Conservation (phyloP, 2,888 invertebrate genomes). For the Acheta domesticus region DNA sequence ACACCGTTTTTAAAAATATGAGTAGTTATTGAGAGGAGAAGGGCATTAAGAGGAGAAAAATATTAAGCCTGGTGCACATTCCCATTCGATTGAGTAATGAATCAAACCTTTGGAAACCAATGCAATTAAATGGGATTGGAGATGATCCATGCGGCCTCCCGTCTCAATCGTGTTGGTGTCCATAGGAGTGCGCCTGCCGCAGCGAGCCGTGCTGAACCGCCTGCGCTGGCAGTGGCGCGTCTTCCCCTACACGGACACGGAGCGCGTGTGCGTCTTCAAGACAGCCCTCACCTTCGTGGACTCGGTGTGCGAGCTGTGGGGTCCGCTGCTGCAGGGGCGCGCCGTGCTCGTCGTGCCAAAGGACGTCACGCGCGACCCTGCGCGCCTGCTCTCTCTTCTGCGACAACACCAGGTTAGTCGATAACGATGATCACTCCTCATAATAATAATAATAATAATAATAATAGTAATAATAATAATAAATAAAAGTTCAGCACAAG, state of each 20-base stretch:
- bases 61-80: too few species aligned
- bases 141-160: too few species aligned
- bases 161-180: slow-evolving; percentile 20
- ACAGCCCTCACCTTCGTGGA: slow-evolving; percentile 90
- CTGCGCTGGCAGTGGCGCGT: slow-evolving; percentile 83
- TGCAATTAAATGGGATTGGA: too few species aligned
- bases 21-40: too few species aligned
- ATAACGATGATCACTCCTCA: neutral
- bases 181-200: slow-evolving; percentile 73
- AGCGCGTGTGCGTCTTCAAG: slow-evolving; percentile 77
- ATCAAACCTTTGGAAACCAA: too few species aligned
- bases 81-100: too few species aligned
- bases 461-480: too few species aligned
- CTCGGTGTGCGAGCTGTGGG: slow-evolving; percentile 84
- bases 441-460: neutral
- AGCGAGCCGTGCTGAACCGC: slow-evolving; percentile 74
- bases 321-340: slow-evolving; percentile 69
- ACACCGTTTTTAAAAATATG: too few species aligned
- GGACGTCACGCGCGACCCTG: slow-evolving; percentile 71
- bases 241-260: slow-evolving; percentile 68
- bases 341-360: slow-evolving; percentile 72
- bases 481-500: too few species aligned
- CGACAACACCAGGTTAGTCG: slow-evolving; percentile 64
- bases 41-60: too few species aligned
- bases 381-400: slow-evolving; percentile 64